Evolutionary conservation across 2,888 invertebrate species (phyloP).

Genomic region (Lottia scabra): DNA sequence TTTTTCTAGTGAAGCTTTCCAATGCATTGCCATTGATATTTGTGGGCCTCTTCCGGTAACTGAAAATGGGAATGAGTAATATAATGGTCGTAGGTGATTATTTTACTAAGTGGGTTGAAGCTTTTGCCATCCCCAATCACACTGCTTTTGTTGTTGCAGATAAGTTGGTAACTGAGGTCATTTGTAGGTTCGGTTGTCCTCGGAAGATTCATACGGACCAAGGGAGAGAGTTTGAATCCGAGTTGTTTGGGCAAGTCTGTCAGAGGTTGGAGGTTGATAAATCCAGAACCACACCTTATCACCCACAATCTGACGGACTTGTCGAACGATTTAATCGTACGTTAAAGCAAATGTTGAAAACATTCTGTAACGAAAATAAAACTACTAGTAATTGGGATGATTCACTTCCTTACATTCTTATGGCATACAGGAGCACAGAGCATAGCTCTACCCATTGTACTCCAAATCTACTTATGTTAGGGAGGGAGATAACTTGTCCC

Average conservation of each 20-base stretch:
- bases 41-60: constrained; percentile 17
- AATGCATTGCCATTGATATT: constrained; percentile 29
- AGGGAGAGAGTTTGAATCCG: neutral
- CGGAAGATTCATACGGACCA: neutral
- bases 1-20: constrained; percentile 14
- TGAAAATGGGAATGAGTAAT: neutral
- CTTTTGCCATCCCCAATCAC: neutral
- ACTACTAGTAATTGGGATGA: neutral
- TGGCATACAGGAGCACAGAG: neutral
- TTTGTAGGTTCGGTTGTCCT: neutral
- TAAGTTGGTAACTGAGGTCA: neutral
- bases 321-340: neutral
- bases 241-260: neutral
- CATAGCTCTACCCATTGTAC: neutral
- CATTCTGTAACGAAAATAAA: neutral
- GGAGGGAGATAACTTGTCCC: no score
- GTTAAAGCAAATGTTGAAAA: neutral
- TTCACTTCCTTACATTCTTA: neutral
- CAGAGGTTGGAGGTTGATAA: neutral
- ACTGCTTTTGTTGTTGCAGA: neutral
- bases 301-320: neutral
- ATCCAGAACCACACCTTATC: neutral
- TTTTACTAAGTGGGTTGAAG: neutral
- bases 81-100: neutral
- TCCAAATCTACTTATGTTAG: no score